Percentiles rank a stretch among this genome's conserved stretches.
phyloP scores from a whole-genome alignment of 37 sponge, comb jelly and placozoan species.

The Beroe forskalii region DNA sequence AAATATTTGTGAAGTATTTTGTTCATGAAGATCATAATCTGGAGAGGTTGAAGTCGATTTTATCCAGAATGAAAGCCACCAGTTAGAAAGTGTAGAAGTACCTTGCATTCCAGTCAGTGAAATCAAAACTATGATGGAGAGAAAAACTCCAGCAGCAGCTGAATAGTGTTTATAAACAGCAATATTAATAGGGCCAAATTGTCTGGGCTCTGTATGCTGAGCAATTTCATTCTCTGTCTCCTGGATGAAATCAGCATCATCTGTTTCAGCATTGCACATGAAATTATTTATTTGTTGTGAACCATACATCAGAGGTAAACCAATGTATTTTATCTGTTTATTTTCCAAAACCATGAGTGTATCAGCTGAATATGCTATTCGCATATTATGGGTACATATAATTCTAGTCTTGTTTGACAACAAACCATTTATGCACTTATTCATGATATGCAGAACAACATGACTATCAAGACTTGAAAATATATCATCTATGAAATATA shows the following conservation, averaged over 20 bases:
- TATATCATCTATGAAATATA: constrained; percentile 94
- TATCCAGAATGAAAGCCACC: constrained; percentile 49
- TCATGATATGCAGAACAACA: constrained; percentile 83
- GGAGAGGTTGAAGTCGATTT: constrained; percentile 10
- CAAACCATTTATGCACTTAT: constrained; percentile 82
- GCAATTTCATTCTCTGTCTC: constrained; percentile 1
- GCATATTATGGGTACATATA: constrained; percentile 70
- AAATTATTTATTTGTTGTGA: not conserved
- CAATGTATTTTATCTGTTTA: constrained; percentile 70
- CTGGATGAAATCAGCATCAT: not conserved
- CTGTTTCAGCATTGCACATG: not conserved
- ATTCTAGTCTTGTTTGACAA: constrained; percentile 80
- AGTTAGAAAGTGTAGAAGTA: constrained; percentile 19
- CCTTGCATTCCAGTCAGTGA: constrained; percentile 93
- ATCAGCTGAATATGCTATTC: constrained; percentile 80
- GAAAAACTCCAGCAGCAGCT: constrained; percentile 77
- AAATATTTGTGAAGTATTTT: not conserved
- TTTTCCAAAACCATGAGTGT: constrained; percentile 76
- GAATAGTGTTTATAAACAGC: constrained; percentile 90
- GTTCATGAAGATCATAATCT: not conserved
- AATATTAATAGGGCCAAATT: constrained; percentile 79
- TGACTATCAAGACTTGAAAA: constrained; percentile 95
- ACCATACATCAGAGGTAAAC: constrained; percentile 69
- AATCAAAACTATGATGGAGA: constrained; percentile 74
- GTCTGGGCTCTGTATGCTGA: constrained; percentile 53